Percentiles rank a stretch among this genome's conserved stretches.
Conservation (phyloP, 1,140 invertebrate genomes). For the Paralvinella palmiformis region DNA sequence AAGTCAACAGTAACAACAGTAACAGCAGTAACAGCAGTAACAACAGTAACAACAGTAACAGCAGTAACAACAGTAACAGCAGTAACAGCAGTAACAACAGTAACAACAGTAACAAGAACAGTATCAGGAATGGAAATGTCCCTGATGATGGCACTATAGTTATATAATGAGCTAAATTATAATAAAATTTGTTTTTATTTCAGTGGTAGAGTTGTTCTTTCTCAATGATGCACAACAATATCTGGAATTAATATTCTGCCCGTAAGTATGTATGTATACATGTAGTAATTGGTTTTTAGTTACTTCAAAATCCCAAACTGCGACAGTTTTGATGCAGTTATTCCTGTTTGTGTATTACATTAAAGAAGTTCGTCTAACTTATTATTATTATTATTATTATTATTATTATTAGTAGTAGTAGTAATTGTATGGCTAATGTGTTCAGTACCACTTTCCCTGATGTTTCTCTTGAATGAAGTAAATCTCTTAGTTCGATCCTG, state of each 20-base stretch:
- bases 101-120: too few relatives aligned
- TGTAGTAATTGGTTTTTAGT: neutral
- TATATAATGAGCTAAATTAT: too few relatives aligned
- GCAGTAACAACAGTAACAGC: too few relatives aligned
- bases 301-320: neutral
- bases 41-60: too few relatives aligned
- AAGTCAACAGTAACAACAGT: too few relatives aligned
- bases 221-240: constrained; percentile 51
- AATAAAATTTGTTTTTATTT: too few relatives aligned
- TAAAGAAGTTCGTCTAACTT: too few relatives aligned
- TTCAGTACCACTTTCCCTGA: too few relatives aligned
- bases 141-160: too few relatives aligned
- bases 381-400: neutral
- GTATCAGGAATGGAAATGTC: too few relatives aligned
- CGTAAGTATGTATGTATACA: constrained; percentile 39
- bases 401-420: neutral
- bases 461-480: neutral
- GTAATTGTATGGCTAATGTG: neutral
- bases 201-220: constrained; percentile 55
- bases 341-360: neutral
- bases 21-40: too few relatives aligned
- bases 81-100: too few relatives aligned
- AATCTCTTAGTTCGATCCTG: neutral
- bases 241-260: constrained; percentile 54
- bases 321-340: neutral